A percentile compares a stretch with the other conserved stretches of the same genome.
Evolutionary conservation across 53 echinoderm and acorn worm species (phyloP).

Genomic region (Temnopleurus reevesii): DNA sequence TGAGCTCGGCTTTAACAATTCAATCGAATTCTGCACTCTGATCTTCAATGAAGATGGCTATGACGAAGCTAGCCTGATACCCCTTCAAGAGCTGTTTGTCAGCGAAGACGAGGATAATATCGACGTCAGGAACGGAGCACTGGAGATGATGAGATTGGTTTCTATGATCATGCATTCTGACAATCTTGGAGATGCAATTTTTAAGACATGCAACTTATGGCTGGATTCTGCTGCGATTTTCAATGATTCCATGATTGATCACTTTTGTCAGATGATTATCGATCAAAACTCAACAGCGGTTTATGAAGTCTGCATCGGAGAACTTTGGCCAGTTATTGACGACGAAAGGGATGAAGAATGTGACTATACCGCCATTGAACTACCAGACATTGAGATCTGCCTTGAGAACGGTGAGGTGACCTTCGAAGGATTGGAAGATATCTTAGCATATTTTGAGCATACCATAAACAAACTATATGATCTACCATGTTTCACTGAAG

Average conservation of each 20-base stretch:
- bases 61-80: background rate
- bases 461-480: constrained; percentile 16
- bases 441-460: background rate
- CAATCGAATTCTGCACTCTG: background rate
- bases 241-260: background rate
- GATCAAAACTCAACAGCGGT: background rate
- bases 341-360: background rate
- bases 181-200: constrained; percentile 4
- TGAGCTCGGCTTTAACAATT: background rate
- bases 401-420: constrained; percentile 20
- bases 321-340: background rate
- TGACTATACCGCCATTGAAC: background rate
- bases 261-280: background rate
- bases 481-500: background rate
- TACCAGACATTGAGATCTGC: constrained; percentile 5
- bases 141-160: background rate
- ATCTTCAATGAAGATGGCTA: background rate
- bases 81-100: background rate
- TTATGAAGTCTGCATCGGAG: background rate
- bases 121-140: background rate
- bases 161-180: constrained; percentile 9
- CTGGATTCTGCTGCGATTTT: background rate
- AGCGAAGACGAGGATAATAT: background rate
- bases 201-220: constrained; percentile 15
- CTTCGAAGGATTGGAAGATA: background rate